Percentiles rank a stretch among this genome's conserved stretches.
These are phyloP conservation scores for Epinephelus cyanopodus DNA, from an alignment of 2,113 vertebrate genomes.

Conservation along the genomic window DNA sequence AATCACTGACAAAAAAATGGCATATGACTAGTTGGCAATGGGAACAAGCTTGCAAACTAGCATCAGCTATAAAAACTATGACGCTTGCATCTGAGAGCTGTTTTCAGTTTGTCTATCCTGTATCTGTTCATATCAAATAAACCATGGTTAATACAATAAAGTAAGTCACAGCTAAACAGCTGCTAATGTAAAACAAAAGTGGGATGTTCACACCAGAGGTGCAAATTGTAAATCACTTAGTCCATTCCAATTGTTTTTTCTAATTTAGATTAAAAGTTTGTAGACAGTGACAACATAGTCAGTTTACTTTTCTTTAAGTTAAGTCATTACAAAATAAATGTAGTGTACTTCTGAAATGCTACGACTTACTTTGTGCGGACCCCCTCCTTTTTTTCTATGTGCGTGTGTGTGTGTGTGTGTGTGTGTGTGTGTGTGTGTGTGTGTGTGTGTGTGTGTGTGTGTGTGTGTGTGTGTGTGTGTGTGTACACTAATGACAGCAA, in stretches of 20 bases:
- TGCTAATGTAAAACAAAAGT: background rate
- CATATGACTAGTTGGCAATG: too few relatives aligned
- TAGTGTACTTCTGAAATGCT: background rate
- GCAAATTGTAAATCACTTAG: background rate
- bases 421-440: constrained; percentile 18
- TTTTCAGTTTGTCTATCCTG: too few relatives aligned
- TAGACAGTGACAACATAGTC: background rate
- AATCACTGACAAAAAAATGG: too few relatives aligned
- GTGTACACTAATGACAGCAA: constrained; percentile 72
- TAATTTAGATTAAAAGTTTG: background rate
- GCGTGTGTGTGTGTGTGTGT: constrained; percentile 6
- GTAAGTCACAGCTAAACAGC: background rate
- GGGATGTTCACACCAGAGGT: background rate
- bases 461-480: constrained; percentile 9
- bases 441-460: constrained; percentile 28
- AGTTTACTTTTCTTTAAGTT: background rate
- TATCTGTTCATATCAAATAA: too few relatives aligned
- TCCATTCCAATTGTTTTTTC: background rate
- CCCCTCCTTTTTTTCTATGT: too few relatives aligned
- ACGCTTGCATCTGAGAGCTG: too few relatives aligned
- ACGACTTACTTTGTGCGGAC: background rate
- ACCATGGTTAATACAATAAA: too few relatives aligned
- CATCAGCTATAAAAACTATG: too few relatives aligned
- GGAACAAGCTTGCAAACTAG: too few relatives aligned
- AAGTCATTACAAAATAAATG: background rate